phyloP scores from a whole-genome alignment of 2,797 vertebrate genomes.

The Muscicapa striata region DNA sequence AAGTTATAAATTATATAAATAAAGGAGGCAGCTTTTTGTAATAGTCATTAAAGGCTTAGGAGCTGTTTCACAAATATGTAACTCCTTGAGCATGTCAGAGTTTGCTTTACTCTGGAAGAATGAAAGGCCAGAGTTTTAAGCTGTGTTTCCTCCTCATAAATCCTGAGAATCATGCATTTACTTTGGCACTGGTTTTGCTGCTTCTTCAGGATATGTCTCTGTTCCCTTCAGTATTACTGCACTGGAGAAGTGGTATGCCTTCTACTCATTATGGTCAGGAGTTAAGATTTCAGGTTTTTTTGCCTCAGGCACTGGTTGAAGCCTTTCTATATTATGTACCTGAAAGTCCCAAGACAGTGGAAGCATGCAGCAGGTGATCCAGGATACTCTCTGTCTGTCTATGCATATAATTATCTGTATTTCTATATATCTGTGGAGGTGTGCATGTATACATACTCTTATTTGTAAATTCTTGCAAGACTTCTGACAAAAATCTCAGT shows the following conservation, averaged over 20 bases:
- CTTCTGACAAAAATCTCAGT: not conserved
- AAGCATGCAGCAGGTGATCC: not conserved
- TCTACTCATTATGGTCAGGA: not conserved
- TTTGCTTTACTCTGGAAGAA: slow-evolving; percentile 22
- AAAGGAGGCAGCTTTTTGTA: not conserved
- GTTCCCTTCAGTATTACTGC: not conserved
- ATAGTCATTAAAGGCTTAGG: not conserved
- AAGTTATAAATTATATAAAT: not conserved
- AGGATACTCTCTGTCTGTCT: not conserved
- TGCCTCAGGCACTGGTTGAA: not conserved
- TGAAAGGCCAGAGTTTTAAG: not conserved
- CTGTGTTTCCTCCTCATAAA: slow-evolving; percentile 12
- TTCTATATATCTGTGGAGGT: not conserved
- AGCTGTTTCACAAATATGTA: not conserved
- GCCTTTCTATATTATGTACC: not conserved
- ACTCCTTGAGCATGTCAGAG: not conserved
- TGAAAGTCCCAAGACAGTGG: not conserved
- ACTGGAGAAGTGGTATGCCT: not conserved
- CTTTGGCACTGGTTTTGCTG: slow-evolving; percentile 23
- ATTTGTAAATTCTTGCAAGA: not conserved
- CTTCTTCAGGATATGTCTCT: slow-evolving; percentile 1
- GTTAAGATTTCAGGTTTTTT: slow-evolving; percentile 16
- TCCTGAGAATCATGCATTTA: not conserved
- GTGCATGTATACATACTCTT: not conserved
- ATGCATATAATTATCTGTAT: not conserved